Base-by-base conservation (phyloP, 2,113 vertebrate genomes). In the Panthera uncia region DNA sequence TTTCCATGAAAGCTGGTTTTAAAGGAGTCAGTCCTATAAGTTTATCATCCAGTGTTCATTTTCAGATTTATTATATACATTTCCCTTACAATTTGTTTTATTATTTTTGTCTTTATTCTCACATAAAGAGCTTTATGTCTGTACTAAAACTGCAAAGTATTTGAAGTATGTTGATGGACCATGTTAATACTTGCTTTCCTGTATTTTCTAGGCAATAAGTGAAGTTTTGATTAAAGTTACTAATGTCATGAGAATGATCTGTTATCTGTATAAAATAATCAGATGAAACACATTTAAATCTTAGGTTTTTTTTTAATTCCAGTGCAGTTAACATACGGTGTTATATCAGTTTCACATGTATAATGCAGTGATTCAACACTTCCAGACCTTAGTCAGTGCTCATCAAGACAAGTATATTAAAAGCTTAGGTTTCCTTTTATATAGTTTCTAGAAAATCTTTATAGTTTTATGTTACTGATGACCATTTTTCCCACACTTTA, bases 41-140 rank as follows among this genome's bases (percentile, higher is more conserved):
- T 93, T 93, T 95, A 94, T 95, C 55, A 71, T 91, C 31, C 74
- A 87, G 13, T 84, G 1, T 84, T 66, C 87, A 31, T 96, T 84
- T 96, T 92, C 65, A 94, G 73, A 93, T 89, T 94, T 80, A 95
- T 87, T 76, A 74, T 48, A 71, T 61, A 31, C 8, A 83, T 95
- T 84, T 92, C 14, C 6, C 13, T 76, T 66, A 45, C 0, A 45
- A 80, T 61, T 96, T 89, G 68, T 48, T 93, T 31, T 81, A 41
- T 89, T 45, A 36, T 85, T 88, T 76, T 95, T 90, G 7, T 45
- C 69, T 82, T 91, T 79, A 21, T 95, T 94, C 36, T 80, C 50
- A 48, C 36, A 81, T 23, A 19, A 93, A 90, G 27, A 73, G 8
- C 23, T 80, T 66, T 41, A 65, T 55, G 16, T 31, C 19, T 86